These are phyloP conservation scores for Xylota segnis DNA, from an alignment of 2,888 invertebrate species.

Conservation along the genomic window DNA sequence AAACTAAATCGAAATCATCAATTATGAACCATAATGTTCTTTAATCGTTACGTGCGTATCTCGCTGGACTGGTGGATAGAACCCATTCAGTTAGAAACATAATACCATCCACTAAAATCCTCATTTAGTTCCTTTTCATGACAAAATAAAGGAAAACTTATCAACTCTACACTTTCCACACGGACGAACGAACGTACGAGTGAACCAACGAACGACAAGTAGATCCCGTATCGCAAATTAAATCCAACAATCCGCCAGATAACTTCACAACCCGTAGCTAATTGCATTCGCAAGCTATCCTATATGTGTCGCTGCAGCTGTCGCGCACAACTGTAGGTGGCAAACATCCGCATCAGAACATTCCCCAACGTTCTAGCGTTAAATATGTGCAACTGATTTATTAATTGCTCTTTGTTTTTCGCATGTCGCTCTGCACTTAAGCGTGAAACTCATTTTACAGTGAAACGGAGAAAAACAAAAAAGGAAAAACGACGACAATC, in stretches of 20 bases:
- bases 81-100: too few species aligned
- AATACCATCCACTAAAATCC: too few species aligned
- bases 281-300: constrained; percentile 35
- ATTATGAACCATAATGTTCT: too few species aligned
- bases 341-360: constrained; percentile 57
- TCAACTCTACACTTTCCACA: constrained; percentile 38
- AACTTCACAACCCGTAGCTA: constrained; percentile 47
- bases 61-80: too few species aligned
- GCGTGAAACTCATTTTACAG: constrained; percentile 66
- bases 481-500: constrained; percentile 18
- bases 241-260: constrained; percentile 64
- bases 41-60: too few species aligned
- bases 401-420: constrained; percentile 71
- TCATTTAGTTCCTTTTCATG: not conserved
- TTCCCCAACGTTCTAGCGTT: constrained; percentile 56
- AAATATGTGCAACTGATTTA: constrained; percentile 74
- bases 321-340: constrained; percentile 21
- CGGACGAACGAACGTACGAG: not conserved
- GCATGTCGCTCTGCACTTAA: constrained; percentile 74
- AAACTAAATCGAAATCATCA: too few species aligned
- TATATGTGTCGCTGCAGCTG: constrained; percentile 14
- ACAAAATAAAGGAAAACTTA: constrained; percentile 23
- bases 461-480: not conserved
- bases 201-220: constrained; percentile 17
- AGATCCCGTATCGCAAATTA: constrained; percentile 65